Conservation (phyloP, 2,797 vertebrate species). For the Benthosema pterotum region DNA sequence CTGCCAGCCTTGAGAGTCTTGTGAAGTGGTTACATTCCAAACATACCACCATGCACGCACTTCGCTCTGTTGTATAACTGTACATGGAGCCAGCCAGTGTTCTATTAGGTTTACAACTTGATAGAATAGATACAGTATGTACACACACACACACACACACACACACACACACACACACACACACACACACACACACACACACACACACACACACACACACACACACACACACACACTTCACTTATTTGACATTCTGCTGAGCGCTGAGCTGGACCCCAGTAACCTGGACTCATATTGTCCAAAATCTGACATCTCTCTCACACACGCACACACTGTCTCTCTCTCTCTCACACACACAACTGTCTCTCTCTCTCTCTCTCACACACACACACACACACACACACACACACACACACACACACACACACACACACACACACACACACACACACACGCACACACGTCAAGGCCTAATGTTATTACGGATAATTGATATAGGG, state of each 20-base stretch:
- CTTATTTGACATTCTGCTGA: no score
- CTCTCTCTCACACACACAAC: no score
- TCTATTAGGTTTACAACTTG: conserved; percentile 46
- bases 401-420: background rate
- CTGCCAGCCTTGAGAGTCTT: background rate
- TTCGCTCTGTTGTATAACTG: conserved; percentile 49
- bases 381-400: no score
- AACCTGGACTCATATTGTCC: no score
- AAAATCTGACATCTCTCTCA: no score
- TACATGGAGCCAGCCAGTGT: conserved; percentile 25
- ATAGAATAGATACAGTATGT: background rate
- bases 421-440: background rate
- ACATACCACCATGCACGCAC: background rate
- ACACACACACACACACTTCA: no score
- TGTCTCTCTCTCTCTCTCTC: no score
- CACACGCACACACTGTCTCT: no score
- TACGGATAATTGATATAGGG: no score
- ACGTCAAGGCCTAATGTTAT: conserved; percentile 26
- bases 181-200: conserved; percentile 15
- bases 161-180: background rate
- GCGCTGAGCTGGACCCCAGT: no score
- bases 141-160: background rate
- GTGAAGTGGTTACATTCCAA: conserved; percentile 3
- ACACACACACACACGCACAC: background rate
- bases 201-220: background rate